Evolutionary conservation across 2,888 invertebrate species (phyloP).

Genomic region (Chloromyia formosa): DNA sequence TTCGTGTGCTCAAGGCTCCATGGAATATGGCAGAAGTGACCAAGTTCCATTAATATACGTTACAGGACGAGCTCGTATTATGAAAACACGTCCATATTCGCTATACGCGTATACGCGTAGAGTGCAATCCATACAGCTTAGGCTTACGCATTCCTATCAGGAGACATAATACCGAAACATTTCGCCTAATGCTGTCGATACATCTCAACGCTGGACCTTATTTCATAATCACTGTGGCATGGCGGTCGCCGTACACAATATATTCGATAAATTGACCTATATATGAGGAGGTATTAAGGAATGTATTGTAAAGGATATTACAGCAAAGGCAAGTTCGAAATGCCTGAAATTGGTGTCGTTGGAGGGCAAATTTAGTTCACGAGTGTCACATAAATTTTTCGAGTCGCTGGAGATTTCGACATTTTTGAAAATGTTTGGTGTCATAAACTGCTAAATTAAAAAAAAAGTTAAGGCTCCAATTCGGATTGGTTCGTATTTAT

Average conservation of each 20-base stretch:
- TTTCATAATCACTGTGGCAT: background rate
- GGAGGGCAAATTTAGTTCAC: too few relatives aligned
- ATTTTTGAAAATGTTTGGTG: too few relatives aligned
- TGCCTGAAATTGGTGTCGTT: too few relatives aligned
- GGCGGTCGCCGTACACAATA: background rate
- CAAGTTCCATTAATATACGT: background rate
- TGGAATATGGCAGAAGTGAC: background rate
- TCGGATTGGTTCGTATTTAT: too few relatives aligned
- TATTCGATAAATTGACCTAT: background rate
- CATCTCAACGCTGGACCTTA: slow-evolving; percentile 18
- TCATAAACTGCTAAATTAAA: too few relatives aligned
- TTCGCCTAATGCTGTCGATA: slow-evolving; percentile 32
- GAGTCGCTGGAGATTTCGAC: too few relatives aligned
- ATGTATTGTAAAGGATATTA: background rate
- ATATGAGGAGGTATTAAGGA: background rate
- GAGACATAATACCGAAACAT: slow-evolving; percentile 28
- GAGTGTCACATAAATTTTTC: too few relatives aligned
- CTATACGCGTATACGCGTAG: too few relatives aligned
- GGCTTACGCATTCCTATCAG: slow-evolving; percentile 8
- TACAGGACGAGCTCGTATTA: background rate
- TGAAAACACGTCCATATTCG: background rate
- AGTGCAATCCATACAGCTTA: slow-evolving; percentile 25
- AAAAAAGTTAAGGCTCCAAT: too few relatives aligned
- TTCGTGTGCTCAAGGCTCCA: background rate
- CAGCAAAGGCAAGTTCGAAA: background rate